These are phyloP conservation scores for Margarornis squamiger DNA, from an alignment of 2,797 vertebrate genomes.

Conservation along the genomic window DNA sequence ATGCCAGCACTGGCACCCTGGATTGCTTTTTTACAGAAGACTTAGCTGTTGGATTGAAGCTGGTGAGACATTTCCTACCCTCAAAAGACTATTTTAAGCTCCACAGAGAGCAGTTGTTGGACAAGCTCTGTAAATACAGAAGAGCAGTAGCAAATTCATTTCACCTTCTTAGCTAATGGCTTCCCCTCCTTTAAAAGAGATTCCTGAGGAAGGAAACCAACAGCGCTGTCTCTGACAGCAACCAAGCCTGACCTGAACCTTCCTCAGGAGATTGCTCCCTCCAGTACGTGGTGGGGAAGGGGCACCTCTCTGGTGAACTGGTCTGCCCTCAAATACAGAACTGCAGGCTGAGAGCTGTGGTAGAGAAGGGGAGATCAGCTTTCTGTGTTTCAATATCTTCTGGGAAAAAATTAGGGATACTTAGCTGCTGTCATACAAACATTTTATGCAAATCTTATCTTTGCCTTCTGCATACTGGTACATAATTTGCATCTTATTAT, in stretches of 20 bases:
- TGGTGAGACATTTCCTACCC: neutral
- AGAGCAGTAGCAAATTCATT: neutral
- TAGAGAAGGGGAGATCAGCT: neutral
- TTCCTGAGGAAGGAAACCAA: neutral
- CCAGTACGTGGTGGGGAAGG: neutral
- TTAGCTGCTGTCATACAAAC: constrained; percentile 21
- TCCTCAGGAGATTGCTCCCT: neutral
- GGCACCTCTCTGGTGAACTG: neutral
- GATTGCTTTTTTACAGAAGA: neutral
- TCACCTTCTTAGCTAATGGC: neutral
- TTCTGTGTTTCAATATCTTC: neutral
- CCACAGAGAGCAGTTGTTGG: constrained; percentile 10
- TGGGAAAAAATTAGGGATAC: constrained; percentile 8
- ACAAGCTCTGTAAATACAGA: neutral
- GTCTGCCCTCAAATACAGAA: neutral
- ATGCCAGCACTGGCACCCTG: neutral
- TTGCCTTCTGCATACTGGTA: constrained; percentile 39
- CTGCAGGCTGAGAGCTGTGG: neutral
- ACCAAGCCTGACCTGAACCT: neutral
- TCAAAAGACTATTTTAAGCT: constrained; percentile 24
- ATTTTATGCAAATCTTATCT: constrained; percentile 52
- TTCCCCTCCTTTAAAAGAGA: neutral
- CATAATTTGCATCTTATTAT: constrained; percentile 59
- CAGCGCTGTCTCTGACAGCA: neutral
- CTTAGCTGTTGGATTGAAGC: constrained; percentile 4